Evolutionary conservation across 1,140 invertebrate species (phyloP), one percentile per base, ranked within the genome.

Genomic region (Lordiphosa clarofinis): DNA sequence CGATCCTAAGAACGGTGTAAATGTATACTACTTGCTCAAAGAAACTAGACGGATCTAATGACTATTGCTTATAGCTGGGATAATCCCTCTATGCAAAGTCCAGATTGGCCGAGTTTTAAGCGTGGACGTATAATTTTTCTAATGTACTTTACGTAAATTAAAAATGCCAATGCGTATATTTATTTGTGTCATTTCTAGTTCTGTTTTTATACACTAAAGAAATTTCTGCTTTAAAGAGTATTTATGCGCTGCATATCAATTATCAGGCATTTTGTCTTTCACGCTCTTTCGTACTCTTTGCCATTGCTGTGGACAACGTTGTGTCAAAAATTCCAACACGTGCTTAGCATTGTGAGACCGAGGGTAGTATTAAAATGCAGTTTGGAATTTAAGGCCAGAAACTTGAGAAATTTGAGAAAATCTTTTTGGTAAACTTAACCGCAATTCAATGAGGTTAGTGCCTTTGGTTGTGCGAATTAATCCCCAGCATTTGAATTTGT

Each of bases 401-500:
- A 13, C 49, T 58, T 68, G 56, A 56, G 13, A 49, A 65, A 65
- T 60, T 63, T 63, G 56, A 43, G 48, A 54, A 63, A 49, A 43
- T 50, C 60, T 53, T 35, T 8, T 56, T 56, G 52, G 56, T 52
- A 58, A 38, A 38, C 11, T 10, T 24, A 50, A 39, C 21, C 36
- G 21, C 21, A 50, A 50, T 39, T 38, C 46, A 49, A 55, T 35
- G 36, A 11, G 50, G 36, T 56, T 39, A 56, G 33, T 21, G 53
- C 12, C 15, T 50, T 21, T 44, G 52, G 36, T 38, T 48, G 28
- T 19, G 44, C 28, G 24, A 13, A 44, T 56, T 72, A 72, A 72
- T 72, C 64, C 33, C 39, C 49, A 62, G 36, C 33, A 60, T 70
- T 66, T 60, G 59, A 52, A 57, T 67, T 47, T 56, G 46, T 39